Evolutionary conservation across 2,113 vertebrate species (phyloP).

Genomic region (Brachypodius melanocephalos): DNA sequence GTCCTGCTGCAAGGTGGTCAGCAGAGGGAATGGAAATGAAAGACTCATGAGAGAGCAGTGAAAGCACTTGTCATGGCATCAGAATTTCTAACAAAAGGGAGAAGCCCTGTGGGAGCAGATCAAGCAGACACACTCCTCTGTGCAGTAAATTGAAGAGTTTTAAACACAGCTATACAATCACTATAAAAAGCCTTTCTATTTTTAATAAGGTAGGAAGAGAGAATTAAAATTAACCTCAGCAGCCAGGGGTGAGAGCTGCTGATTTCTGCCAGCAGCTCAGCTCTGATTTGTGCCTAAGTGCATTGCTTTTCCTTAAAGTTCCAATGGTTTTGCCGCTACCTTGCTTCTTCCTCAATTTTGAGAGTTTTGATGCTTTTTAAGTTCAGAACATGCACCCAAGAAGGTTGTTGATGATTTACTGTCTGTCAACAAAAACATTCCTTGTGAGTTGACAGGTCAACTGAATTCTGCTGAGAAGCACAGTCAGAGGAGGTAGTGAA

Average conservation of each 20-base stretch:
- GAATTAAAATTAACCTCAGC: conserved; percentile 12
- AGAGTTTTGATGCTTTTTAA: background rate
- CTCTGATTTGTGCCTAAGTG: background rate
- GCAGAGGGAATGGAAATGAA: background rate
- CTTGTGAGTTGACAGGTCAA: background rate
- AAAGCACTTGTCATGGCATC: background rate
- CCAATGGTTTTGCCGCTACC: background rate
- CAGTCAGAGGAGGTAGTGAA: background rate
- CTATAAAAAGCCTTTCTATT: background rate
- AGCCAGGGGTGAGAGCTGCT: background rate
- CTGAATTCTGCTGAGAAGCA: background rate
- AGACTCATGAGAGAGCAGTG: background rate
- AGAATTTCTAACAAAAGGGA: background rate
- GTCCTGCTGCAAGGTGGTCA: background rate
- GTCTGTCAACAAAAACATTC: background rate
- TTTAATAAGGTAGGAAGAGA: background rate
- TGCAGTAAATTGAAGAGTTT: background rate
- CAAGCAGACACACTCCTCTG: background rate
- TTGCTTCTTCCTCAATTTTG: background rate
- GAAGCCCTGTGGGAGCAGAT: background rate
- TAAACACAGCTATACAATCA: background rate
- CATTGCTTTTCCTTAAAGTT: background rate
- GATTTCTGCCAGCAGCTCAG: background rate
- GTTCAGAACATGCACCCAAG: background rate
- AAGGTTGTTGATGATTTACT: background rate